Percentiles rank a stretch among this genome's conserved stretches.
Evolutionary conservation across 2,113 vertebrate genomes (phyloP).

Genomic region (Rhinolophus ferrumequinum): DNA sequence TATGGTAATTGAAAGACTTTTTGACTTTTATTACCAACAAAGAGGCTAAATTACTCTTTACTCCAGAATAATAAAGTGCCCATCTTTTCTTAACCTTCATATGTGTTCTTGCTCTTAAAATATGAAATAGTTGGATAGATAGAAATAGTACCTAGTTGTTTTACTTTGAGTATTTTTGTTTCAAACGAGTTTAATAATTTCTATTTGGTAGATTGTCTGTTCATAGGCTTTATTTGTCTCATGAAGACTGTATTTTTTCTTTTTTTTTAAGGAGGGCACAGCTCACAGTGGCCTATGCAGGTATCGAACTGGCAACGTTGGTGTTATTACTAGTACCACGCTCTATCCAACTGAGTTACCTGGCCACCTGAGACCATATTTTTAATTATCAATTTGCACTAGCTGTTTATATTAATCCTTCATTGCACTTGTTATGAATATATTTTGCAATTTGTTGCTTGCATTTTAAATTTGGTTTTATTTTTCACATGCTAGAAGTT

Average conservation of each 20-base stretch:
- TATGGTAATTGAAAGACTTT: not conserved
- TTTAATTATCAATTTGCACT: not conserved
- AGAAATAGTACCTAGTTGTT: not conserved
- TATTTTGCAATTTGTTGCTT: constrained; percentile 9
- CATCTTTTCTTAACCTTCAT: not conserved
- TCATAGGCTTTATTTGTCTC: not conserved
- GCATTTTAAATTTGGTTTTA: not conserved
- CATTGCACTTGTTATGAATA: not conserved
- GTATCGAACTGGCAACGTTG: no score
- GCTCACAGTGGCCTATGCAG: no score
- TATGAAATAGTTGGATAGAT: not conserved
- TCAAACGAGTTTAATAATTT: constrained; percentile 20
- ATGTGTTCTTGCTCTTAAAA: not conserved
- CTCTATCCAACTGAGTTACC: no score
- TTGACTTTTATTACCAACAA: not conserved
- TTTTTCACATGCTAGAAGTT: not conserved
- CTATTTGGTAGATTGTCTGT: not conserved
- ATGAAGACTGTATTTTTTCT: not conserved
- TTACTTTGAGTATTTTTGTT: constrained; percentile 36
- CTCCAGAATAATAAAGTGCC: not conserved
- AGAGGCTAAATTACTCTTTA: not conserved
- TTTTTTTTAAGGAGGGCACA: no score
- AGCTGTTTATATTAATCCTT: not conserved
- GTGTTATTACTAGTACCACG: no score
- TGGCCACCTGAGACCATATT: not conserved